phyloP scores from a whole-genome alignment of 2,797 vertebrate species.

The Rhabdophis nuchalis region DNA sequence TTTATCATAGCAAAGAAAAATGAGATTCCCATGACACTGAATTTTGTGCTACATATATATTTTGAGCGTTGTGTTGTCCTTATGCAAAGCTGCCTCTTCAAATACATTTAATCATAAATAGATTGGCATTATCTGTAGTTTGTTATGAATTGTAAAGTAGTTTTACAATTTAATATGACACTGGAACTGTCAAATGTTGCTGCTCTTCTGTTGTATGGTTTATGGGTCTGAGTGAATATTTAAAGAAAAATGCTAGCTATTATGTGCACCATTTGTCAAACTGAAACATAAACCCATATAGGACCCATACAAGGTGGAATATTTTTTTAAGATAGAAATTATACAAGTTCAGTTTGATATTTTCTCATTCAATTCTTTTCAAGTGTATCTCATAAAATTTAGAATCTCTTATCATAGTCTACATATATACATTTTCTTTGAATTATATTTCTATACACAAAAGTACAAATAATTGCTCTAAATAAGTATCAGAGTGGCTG shows the following conservation, averaged over 20 bases:
- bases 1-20: not conserved
- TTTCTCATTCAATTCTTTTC: slow-evolving; percentile 48
- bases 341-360: slow-evolving; percentile 55
- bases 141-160: not conserved
- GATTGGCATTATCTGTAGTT: not conserved
- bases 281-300: slow-evolving; percentile 53
- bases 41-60: not conserved
- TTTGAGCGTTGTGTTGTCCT: not conserved
- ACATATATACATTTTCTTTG: not conserved
- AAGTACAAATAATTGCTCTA: not conserved
- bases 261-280: slow-evolving; percentile 57
- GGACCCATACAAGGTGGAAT: slow-evolving; percentile 63
- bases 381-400: not conserved
- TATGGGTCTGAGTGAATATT: slow-evolving; percentile 57
- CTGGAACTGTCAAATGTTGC: slow-evolving; percentile 54
- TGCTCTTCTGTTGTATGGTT: slow-evolving; percentile 58
- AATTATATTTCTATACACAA: not conserved
- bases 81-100: not conserved
- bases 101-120: not conserved
- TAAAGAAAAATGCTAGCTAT: slow-evolving; percentile 53
- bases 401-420: not conserved
- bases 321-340: slow-evolving; percentile 56
- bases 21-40: not conserved
- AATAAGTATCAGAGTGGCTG: not conserved
- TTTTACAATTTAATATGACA: not conserved